These are phyloP conservation scores for Poeciliopsis retropinna DNA, from an alignment of 2,113 vertebrate genomes.

Conservation along the genomic window DNA sequence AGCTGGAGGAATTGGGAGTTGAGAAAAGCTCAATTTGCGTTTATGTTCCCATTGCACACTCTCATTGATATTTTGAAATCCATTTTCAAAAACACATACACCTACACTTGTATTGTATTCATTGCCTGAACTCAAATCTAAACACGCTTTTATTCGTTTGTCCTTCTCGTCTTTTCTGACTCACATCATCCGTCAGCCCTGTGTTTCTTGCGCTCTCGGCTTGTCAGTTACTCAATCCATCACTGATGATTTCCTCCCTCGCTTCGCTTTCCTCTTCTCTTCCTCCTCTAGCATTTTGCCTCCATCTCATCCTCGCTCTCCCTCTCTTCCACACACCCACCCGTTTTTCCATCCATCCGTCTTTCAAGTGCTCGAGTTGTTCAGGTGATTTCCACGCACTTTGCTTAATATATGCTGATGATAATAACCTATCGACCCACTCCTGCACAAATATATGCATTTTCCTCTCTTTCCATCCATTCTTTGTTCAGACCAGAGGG, in stretches of 20 bases:
- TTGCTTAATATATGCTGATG: conserved; percentile 69
- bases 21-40: conserved; percentile 9
- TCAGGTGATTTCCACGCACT: conserved; percentile 65
- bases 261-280: conserved; percentile 15
- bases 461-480: conserved; percentile 40
- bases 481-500: conserved; percentile 50
- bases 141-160: conserved; percentile 41
- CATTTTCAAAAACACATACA: conserved; percentile 40
- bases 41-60: conserved; percentile 27
- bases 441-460: conserved; percentile 57
- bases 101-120: not conserved
- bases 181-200: conserved; percentile 17
- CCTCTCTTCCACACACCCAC: conserved; percentile 9
- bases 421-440: conserved; percentile 72
- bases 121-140: not conserved
- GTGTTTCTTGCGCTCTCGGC: conserved; percentile 10
- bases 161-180: conserved; percentile 18
- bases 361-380: conserved; percentile 51
- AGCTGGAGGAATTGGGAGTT: not conserved
- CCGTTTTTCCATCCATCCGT: conserved; percentile 30
- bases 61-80: conserved; percentile 18
- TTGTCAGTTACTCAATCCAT: conserved; percentile 36
- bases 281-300: conserved; percentile 1
- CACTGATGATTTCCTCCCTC: conserved; percentile 33
- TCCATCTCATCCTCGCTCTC: conserved; percentile 3